phyloP scores from a whole-genome alignment of 2,888 invertebrate species.

The Tachina lurida region DNA sequence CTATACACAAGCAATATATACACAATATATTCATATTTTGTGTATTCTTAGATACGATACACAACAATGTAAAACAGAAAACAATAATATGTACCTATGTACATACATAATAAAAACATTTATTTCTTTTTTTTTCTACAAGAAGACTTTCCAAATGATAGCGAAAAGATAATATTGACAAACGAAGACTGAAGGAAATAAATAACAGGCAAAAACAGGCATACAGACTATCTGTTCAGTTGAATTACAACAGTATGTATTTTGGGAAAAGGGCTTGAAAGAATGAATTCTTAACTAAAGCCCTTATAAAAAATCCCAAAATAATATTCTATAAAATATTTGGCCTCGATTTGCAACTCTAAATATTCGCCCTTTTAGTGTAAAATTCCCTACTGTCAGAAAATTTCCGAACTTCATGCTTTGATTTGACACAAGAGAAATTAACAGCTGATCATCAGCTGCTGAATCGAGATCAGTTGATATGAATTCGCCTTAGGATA shows the following conservation, averaged over 20 bases:
- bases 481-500: too few species aligned
- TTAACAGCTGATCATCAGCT: too few species aligned
- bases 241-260: not conserved
- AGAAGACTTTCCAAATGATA: slow-evolving; percentile 46
- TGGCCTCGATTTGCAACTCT: too few species aligned
- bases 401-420: too few species aligned
- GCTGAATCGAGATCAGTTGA: too few species aligned
- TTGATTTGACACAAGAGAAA: too few species aligned
- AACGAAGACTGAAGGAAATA: slow-evolving; percentile 9
- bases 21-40: not conserved
- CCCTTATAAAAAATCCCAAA: too few species aligned
- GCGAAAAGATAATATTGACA: slow-evolving; percentile 16
- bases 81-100: not conserved
- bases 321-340: too few species aligned
- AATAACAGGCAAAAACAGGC: not conserved
- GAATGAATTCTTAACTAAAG: not conserved
- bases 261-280: not conserved
- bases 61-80: slow-evolving; percentile 9
- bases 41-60: slow-evolving; percentile 11
- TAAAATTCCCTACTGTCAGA: not conserved
- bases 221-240: slow-evolving; percentile 22
- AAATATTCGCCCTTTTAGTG: too few species aligned
- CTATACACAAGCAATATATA: slow-evolving; percentile 1
- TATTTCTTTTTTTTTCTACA: not conserved
- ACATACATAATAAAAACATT: not conserved